Percentiles rank a stretch among this genome's conserved stretches.
Evolutionary conservation across 2,797 vertebrate species (phyloP).

Genomic region (Pogonophryne albipinna): DNA sequence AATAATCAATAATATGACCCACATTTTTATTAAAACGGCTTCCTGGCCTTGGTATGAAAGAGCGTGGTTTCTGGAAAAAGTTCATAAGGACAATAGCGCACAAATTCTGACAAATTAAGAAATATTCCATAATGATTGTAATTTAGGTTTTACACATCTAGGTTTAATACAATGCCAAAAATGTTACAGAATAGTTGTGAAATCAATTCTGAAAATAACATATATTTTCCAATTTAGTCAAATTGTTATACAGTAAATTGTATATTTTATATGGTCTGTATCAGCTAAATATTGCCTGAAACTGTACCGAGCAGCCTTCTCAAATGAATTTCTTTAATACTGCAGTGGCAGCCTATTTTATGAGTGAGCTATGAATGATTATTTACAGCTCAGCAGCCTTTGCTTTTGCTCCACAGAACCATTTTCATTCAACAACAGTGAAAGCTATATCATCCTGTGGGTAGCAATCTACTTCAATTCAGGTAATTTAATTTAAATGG

Average conservation of each 20-base stretch:
- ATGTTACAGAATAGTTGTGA: background rate
- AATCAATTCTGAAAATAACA: conserved; percentile 5
- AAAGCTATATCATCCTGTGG: conserved; percentile 37
- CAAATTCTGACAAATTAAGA: background rate
- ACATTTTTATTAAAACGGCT: background rate
- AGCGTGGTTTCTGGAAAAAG: background rate
- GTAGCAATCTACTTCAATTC: conserved; percentile 50
- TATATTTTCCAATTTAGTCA: conserved; percentile 5
- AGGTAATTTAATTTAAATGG: conserved; percentile 57
- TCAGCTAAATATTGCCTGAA: conserved; percentile 19
- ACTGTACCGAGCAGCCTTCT: conserved; percentile 2
- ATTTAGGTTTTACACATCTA: background rate
- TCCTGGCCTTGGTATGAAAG: background rate
- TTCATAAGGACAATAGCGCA: background rate
- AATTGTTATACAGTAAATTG: conserved; percentile 23
- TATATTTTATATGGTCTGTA: conserved; percentile 23
- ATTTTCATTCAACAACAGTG: conserved; percentile 48
- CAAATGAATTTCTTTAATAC: conserved; percentile 37
- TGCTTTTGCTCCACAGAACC: conserved; percentile 33
- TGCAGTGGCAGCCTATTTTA: conserved; percentile 24
- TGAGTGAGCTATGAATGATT: conserved; percentile 21
- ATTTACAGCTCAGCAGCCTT: conserved; percentile 52
- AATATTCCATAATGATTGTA: background rate
- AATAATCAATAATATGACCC: conserved; percentile 1
- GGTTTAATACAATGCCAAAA: background rate